These are phyloP conservation scores for Melieria crassipennis DNA, from an alignment of 2,888 invertebrate genomes.

Conservation along the genomic window DNA sequence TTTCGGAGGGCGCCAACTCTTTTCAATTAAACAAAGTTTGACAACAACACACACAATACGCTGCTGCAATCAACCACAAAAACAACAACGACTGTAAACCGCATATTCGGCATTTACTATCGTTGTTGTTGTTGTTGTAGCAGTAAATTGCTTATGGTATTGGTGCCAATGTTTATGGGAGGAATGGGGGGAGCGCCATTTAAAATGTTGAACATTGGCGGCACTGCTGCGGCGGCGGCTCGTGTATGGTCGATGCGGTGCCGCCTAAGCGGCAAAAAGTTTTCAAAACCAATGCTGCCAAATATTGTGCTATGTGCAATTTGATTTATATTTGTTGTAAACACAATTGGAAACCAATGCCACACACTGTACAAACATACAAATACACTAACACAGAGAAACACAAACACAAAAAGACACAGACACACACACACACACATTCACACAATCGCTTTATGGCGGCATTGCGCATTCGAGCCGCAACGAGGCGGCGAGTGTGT, in stretches of 20 bases:
- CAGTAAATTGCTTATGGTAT: background rate
- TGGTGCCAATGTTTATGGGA: background rate
- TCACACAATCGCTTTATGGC: too few relatives aligned
- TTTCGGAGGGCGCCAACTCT: too few relatives aligned
- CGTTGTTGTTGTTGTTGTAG: too few relatives aligned
- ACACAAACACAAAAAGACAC: background rate
- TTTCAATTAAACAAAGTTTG: too few relatives aligned
- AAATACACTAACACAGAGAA: conserved; percentile 6
- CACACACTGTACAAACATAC: background rate
- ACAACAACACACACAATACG: too few relatives aligned
- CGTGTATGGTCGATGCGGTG: background rate
- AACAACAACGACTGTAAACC: too few relatives aligned
- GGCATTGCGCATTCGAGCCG: too few relatives aligned
- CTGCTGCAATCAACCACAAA: too few relatives aligned
- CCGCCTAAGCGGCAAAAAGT: conserved; percentile 1
- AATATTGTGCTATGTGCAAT: conserved; percentile 24
- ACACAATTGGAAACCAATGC: conserved; percentile 34
- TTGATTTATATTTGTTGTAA: conserved; percentile 40
- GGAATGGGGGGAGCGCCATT: background rate
- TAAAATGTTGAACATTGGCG: background rate
- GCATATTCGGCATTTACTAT: too few relatives aligned
- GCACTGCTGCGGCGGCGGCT: background rate
- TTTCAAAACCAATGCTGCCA: conserved; percentile 8
- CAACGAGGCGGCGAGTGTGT: too few relatives aligned
- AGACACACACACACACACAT: background rate